phyloP scores from a whole-genome alignment of 2,113 vertebrate species.

The Pavo muticus region DNA sequence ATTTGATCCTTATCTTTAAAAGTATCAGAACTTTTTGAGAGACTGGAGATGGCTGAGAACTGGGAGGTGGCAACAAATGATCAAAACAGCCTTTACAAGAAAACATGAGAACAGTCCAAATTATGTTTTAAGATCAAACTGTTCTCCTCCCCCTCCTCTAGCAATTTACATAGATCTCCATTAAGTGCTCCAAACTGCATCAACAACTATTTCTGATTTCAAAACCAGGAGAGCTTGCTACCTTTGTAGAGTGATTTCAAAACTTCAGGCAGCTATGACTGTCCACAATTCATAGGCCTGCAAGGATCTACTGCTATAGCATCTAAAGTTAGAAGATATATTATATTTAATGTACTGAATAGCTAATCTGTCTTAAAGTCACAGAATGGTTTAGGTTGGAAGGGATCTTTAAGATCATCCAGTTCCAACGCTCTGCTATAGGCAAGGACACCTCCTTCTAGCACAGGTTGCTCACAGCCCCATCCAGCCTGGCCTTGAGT shows the following conservation, averaged over 20 bases:
- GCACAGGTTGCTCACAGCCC: too few relatives aligned
- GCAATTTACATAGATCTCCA: constrained; percentile 67
- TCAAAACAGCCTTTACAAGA: constrained; percentile 48
- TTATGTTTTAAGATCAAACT: constrained; percentile 63
- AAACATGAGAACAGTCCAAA: constrained; percentile 60
- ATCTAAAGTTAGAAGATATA: constrained; percentile 6
- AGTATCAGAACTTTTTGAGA: constrained; percentile 57
- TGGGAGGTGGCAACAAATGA: constrained; percentile 60
- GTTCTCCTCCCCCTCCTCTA: constrained; percentile 11
- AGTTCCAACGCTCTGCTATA: too few relatives aligned
- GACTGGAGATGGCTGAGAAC: constrained; percentile 38
- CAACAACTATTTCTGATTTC: constrained; percentile 14
- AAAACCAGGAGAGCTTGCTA: background rate
- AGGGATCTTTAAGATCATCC: too few relatives aligned
- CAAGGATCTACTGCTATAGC: constrained; percentile 2
- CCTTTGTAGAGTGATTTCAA: background rate
- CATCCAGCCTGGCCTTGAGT: too few relatives aligned
- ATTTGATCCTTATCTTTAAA: constrained; percentile 70
- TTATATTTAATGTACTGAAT: background rate
- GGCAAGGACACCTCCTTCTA: too few relatives aligned
- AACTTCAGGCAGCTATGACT: background rate
- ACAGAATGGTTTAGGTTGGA: too few relatives aligned
- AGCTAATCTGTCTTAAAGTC: background rate
- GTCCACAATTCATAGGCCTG: background rate
- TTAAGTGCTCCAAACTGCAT: constrained; percentile 44